A percentile compares a stretch with the other conserved stretches of the same genome.
Conservation (phyloP, 2,888 invertebrate species). For the Polyploca ridens region DNA sequence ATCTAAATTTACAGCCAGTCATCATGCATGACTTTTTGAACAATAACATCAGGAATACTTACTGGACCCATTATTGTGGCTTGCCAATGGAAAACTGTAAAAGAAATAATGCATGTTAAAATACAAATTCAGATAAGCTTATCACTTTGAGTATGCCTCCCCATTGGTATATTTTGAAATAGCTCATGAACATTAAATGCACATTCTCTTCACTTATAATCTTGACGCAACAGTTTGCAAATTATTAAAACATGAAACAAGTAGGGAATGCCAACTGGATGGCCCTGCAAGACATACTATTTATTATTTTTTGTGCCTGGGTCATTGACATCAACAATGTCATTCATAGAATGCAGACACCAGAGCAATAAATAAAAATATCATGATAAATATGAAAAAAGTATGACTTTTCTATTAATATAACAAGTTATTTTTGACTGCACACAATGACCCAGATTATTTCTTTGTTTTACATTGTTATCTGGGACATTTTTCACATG, state of each 20-base stretch:
- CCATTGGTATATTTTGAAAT: too few relatives aligned
- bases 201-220: not conserved
- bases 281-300: not conserved
- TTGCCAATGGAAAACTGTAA: conserved; percentile 99
- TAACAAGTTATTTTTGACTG: not conserved
- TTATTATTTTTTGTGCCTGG: conserved; percentile 13
- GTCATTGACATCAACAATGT: conserved; percentile 22
- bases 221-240: not conserved
- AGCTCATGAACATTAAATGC: too few relatives aligned
- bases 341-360: conserved; percentile 2
- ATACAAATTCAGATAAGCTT: not conserved
- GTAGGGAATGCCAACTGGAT: not conserved
- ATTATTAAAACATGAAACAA: not conserved
- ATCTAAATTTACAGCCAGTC: conserved; percentile 13
- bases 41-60: conserved; percentile 80
- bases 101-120: conserved; percentile 53
- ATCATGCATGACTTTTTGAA: conserved; percentile 15
- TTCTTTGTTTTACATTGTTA: conserved; percentile 4
- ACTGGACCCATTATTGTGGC: conserved; percentile 99
- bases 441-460: not conserved
- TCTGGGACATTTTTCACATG: not conserved
- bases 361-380: not conserved
- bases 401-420: conserved; percentile 1
- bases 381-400: not conserved
- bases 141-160: not conserved